These are phyloP conservation scores for Artemia franciscana DNA, from an alignment of 1,140 invertebrate species.

Conservation along the genomic window DNA sequence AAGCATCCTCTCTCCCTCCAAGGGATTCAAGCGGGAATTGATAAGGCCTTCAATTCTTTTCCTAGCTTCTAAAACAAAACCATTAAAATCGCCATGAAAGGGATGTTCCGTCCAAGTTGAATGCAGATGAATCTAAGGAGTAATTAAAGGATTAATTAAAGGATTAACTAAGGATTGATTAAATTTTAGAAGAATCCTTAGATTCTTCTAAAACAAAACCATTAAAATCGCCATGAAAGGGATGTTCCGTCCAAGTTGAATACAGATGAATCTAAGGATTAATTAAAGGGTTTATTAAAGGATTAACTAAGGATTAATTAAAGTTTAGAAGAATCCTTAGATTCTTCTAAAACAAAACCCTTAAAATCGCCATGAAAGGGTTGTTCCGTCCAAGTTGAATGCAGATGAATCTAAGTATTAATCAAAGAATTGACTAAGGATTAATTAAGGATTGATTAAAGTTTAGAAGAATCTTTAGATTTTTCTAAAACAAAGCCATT, in stretches of 20 bases:
- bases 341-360: slow-evolving; percentile 14
- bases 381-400: slow-evolving; percentile 18
- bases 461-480: no score
- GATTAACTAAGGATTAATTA: no score
- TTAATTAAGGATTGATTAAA: no score
- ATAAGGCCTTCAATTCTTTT: slow-evolving; percentile 2
- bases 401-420: slow-evolving; percentile 10
- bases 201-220: slow-evolving; percentile 14
- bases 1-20: background rate
- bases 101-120: slow-evolving; percentile 20
- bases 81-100: slow-evolving; percentile 18
- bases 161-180: no score
- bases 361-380: slow-evolving; percentile 21
- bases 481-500: slow-evolving; percentile 13
- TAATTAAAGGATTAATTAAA: no score
- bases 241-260: slow-evolving; percentile 19
- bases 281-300: no score
- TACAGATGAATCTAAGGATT: slow-evolving; percentile 12
- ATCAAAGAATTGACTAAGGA: no score
- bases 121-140: slow-evolving; percentile 12
- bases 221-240: slow-evolving; percentile 19
- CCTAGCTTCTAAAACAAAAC: slow-evolving; percentile 14
- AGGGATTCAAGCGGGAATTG: background rate
- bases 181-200: no score
- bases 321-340: no score